phyloP scores from a whole-genome alignment of 1,140 invertebrate genomes.

The Lethocerus indicus region DNA sequence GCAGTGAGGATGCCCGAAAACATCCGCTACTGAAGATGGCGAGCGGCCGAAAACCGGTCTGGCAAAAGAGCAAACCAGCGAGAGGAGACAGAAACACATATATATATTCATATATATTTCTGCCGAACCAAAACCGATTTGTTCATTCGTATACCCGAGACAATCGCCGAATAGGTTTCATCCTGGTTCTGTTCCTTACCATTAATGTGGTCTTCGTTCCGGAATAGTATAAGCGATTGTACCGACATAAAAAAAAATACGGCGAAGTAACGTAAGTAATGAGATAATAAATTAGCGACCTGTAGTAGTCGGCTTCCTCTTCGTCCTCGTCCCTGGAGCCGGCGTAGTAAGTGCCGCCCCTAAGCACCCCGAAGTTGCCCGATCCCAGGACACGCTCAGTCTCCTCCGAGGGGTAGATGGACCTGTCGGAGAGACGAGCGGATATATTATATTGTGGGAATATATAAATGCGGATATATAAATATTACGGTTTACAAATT shows the following conservation, averaged over 20 bases:
- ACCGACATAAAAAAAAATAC: not conserved
- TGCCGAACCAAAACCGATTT: not conserved
- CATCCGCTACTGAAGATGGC: too few species aligned
- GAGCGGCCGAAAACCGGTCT: too few species aligned
- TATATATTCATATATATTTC: not conserved
- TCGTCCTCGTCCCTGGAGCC: slow-evolving; percentile 33
- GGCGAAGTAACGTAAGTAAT: not conserved
- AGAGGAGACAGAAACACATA: too few species aligned
- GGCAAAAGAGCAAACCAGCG: too few species aligned
- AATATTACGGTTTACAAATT: too few species aligned
- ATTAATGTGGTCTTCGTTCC: not conserved
- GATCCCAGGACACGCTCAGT: slow-evolving; percentile 44
- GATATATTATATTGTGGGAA: too few species aligned
- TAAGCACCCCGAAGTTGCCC: slow-evolving; percentile 75
- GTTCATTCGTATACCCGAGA: not conserved
- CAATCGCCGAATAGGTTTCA: not conserved
- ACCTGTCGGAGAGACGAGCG: too few species aligned
- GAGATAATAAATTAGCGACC: not conserved
- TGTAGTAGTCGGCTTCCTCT: slow-evolving; percentile 42
- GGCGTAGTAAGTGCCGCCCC: slow-evolving; percentile 68
- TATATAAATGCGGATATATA: too few species aligned
- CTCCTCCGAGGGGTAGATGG: too few species aligned
- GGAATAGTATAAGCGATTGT: not conserved
- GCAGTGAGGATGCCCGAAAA: too few species aligned
- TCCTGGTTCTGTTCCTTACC: not conserved